These are phyloP conservation scores for Tenthredo mesomela DNA, from an alignment of 2,888 invertebrate species.

Conservation along the genomic window DNA sequence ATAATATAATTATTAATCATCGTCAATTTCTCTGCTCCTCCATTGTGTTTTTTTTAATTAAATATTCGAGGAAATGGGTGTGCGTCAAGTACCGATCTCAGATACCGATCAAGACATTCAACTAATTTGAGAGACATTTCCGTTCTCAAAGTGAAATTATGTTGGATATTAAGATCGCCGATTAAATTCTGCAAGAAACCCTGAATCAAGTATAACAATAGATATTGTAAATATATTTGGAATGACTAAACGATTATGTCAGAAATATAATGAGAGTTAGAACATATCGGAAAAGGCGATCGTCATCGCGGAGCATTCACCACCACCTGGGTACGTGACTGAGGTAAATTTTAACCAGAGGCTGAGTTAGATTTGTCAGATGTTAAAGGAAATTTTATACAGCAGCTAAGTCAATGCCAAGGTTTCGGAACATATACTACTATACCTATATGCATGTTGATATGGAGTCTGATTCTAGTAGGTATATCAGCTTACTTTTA, in stretches of 20 bases:
- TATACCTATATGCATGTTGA: neutral
- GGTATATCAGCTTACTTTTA: slow-evolving; percentile 7
- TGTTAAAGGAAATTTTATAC: slow-evolving; percentile 19
- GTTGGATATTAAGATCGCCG: neutral
- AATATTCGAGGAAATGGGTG: neutral
- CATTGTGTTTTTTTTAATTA: neutral
- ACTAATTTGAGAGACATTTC: neutral
- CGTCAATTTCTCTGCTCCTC: neutral
- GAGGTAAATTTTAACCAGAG: slow-evolving; percentile 23
- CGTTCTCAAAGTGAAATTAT: neutral
- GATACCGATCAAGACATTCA: neutral
- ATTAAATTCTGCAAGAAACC: slow-evolving; percentile 1
- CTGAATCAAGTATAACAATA: neutral
- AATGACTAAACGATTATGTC: slow-evolving; percentile 27
- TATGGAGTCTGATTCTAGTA: neutral
- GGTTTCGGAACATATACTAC: slow-evolving; percentile 15
- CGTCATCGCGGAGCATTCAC: slow-evolving; percentile 21
- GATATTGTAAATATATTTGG: slow-evolving; percentile 6
- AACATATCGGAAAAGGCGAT: neutral
- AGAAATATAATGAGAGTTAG: neutral
- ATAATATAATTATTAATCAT: neutral
- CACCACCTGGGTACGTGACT: slow-evolving; percentile 36
- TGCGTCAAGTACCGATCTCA: neutral
- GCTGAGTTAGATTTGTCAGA: slow-evolving; percentile 23
- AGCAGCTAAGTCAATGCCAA: slow-evolving; percentile 34